phyloP scores from a whole-genome alignment of 1,140 invertebrate genomes.

The Xylocopa sonorina region DNA sequence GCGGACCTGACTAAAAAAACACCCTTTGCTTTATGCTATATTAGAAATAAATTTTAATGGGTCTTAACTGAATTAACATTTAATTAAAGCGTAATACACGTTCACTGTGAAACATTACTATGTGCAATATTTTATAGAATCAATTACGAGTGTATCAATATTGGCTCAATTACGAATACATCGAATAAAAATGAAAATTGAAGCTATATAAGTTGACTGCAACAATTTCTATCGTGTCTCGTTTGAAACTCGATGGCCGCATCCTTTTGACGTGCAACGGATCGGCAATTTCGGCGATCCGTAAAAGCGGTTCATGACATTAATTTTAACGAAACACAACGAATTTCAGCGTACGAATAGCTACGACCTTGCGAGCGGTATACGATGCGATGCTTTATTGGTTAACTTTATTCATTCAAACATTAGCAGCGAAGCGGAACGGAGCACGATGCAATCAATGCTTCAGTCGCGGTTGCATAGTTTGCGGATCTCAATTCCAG shows the following conservation, averaged over 20 bases:
- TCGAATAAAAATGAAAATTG: no score
- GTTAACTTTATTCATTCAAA: conserved; percentile 68
- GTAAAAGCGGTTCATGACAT: conserved; percentile 37
- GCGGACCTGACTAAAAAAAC: no score
- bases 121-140: no score
- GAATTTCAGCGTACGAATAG: conserved; percentile 39
- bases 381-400: conserved; percentile 66
- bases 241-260: no score
- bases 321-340: conserved; percentile 62
- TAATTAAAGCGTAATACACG: no score
- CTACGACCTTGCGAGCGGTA: conserved; percentile 24
- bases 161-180: no score
- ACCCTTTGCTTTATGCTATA: no score
- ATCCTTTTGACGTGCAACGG: not conserved
- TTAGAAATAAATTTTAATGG: no score
- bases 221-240: conserved; percentile 3
- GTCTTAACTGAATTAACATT: no score
- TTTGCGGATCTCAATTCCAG: conserved; percentile 58
- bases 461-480: conserved; percentile 57
- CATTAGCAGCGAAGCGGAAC: conserved; percentile 48
- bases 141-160: no score
- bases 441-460: conserved; percentile 42
- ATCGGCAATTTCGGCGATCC: not conserved
- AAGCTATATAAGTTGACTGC: no score
- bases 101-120: no score